Evolutionary conservation across 2,888 invertebrate genomes (phyloP).

Genomic region (Drosophila nigricruria): DNA sequence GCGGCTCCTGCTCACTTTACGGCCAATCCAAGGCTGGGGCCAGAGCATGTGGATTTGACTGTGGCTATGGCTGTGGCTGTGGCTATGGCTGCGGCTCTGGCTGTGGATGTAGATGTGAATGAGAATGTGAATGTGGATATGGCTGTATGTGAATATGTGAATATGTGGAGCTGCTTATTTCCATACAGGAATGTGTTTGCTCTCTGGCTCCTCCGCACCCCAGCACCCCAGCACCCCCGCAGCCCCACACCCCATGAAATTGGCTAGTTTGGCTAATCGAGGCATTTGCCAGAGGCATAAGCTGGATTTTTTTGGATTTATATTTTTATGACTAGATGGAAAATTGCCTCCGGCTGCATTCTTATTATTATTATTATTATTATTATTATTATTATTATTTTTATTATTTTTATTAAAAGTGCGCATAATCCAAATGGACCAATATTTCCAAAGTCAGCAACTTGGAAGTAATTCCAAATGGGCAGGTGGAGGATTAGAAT

Average conservation of each 20-base stretch:
- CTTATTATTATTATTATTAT: conserved; percentile 52
- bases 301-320: conserved; percentile 61
- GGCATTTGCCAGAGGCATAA: conserved; percentile 67
- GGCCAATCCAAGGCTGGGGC: conserved; percentile 42
- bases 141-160: conserved; percentile 26
- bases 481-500: conserved; percentile 30
- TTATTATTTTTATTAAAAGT: conserved; percentile 48
- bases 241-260: conserved; percentile 45
- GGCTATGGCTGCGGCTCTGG: conserved; percentile 28
- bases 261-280: conserved; percentile 77
- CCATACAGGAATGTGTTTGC: conserved; percentile 61
- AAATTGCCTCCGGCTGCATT: conserved; percentile 61
- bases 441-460: conserved; percentile 50
- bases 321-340: conserved; percentile 49
- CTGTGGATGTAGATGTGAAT: conserved; percentile 11
- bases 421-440: conserved; percentile 27
- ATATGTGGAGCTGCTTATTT: conserved; percentile 65
- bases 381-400: conserved; percentile 45
- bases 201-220: background rate
- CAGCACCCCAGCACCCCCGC: background rate
- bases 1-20: conserved; percentile 49
- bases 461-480: conserved; percentile 51
- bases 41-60: conserved; percentile 38
- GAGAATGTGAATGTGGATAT: conserved; percentile 11
- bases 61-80: conserved; percentile 20